phyloP scores from a whole-genome alignment of 2,797 vertebrate genomes.

The Acanthopagrus latus region DNA sequence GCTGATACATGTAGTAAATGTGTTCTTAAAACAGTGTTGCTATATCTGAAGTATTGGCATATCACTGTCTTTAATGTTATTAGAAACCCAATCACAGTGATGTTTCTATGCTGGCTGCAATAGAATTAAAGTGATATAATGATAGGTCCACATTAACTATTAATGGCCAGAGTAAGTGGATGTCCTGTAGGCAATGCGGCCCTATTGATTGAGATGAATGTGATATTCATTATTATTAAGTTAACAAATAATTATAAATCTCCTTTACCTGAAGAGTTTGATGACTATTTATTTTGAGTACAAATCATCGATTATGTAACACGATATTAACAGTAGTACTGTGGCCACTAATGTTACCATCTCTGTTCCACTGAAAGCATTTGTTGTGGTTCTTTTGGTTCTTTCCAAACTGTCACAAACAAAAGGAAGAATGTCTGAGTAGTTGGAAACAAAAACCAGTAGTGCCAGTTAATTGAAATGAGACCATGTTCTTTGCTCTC shows the following conservation, averaged over 20 bases:
- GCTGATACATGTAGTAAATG: neutral
- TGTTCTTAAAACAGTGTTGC: neutral
- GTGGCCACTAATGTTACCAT: neutral
- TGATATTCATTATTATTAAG: slow-evolving; percentile 38
- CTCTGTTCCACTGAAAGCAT: neutral
- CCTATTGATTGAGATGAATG: slow-evolving; percentile 23
- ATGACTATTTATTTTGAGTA: neutral
- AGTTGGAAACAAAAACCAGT: neutral
- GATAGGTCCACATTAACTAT: slow-evolving; percentile 36
- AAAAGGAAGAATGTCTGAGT: neutral
- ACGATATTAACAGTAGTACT: too few relatives aligned
- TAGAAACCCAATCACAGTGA: neutral
- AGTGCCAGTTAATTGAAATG: too few relatives aligned
- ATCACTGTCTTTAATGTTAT: neutral
- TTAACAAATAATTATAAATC: slow-evolving; percentile 3
- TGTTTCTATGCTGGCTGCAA: neutral
- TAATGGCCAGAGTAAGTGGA: slow-evolving; percentile 22
- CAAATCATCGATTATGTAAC: neutral
- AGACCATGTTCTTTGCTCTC: too few relatives aligned
- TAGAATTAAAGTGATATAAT: slow-evolving; percentile 1
- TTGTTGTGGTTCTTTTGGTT: neutral
- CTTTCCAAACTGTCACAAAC: neutral
- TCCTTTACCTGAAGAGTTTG: neutral
- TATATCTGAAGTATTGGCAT: neutral
- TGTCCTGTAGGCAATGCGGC: slow-evolving; percentile 1